Evolutionary conservation across 2,113 vertebrate genomes (phyloP).

Genomic region (Misgurnus mizolepis): DNA sequence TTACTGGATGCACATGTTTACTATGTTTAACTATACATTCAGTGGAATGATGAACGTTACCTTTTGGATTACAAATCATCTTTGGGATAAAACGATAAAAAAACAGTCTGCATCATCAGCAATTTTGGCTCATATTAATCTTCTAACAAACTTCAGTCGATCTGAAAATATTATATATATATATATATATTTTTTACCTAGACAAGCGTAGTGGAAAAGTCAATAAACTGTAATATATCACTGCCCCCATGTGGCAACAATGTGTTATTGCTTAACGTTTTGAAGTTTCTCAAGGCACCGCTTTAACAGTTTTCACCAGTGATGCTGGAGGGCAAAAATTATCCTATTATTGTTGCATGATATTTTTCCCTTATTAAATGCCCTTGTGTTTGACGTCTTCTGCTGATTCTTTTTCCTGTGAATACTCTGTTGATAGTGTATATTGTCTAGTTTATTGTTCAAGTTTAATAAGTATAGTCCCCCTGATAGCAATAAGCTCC

Average conservation of each 20-base stretch:
- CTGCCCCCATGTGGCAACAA: constrained; percentile 34
- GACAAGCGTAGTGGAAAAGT: no score
- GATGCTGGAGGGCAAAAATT: no score
- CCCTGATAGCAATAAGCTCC: no score
- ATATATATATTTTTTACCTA: no score
- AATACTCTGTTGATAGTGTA: no score
- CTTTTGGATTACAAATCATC: constrained; percentile 17
- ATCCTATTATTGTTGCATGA: no score
- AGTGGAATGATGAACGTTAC: constrained; percentile 3
- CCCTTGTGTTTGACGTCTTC: no score
- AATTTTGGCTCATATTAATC: constrained; percentile 27
- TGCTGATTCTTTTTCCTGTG: no score
- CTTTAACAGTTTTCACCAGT: background rate
- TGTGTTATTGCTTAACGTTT: background rate
- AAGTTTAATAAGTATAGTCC: no score
- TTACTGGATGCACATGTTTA: background rate
- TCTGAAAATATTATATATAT: constrained; percentile 5
- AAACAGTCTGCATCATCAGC: background rate
- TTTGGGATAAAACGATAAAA: constrained; percentile 15
- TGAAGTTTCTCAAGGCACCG: background rate
- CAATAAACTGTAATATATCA: background rate
- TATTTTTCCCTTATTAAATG: no score
- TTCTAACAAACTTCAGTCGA: constrained; percentile 13
- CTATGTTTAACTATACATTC: background rate
- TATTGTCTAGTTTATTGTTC: no score